Conservation (phyloP, 2,888 invertebrate species). For the Tenthredo distinguenda region DNA sequence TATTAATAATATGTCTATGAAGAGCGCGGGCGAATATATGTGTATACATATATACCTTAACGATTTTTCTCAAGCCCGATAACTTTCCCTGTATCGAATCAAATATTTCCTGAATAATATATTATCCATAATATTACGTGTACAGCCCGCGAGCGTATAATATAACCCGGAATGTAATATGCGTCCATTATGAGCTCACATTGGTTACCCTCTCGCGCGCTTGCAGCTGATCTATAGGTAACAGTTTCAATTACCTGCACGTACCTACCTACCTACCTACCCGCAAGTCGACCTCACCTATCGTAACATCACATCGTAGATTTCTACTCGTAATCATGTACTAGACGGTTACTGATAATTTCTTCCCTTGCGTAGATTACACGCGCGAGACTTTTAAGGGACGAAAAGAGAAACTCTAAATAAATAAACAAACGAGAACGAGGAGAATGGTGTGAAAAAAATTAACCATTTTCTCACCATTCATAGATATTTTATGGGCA, state of each 20-base stretch:
- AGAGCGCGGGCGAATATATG: background rate
- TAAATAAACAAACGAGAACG: background rate
- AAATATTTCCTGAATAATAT: slow-evolving; percentile 53
- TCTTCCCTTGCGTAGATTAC: background rate
- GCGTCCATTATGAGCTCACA: slow-evolving; percentile 15
- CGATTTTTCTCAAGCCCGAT: background rate
- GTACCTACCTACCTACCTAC: background rate
- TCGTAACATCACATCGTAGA: background rate
- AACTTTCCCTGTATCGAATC: slow-evolving; percentile 48
- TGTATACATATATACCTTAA: background rate
- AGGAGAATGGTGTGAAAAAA: background rate
- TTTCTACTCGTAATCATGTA: background rate
- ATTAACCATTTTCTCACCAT: too few relatives aligned
- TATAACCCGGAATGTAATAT: slow-evolving; percentile 34
- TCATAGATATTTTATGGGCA: background rate
- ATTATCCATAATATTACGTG: slow-evolving; percentile 45
- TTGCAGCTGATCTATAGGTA: slow-evolving; percentile 10
- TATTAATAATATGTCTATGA: background rate
- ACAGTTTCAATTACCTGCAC: slow-evolving; percentile 23
- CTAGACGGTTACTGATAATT: background rate
- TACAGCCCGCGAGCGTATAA: background rate
- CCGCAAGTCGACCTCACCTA: background rate
- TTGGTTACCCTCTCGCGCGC: slow-evolving; percentile 11
- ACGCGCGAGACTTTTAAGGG: background rate
- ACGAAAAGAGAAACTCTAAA: background rate